phyloP scores from a whole-genome alignment of 2,797 vertebrate genomes.

The Champsocephalus esox region DNA sequence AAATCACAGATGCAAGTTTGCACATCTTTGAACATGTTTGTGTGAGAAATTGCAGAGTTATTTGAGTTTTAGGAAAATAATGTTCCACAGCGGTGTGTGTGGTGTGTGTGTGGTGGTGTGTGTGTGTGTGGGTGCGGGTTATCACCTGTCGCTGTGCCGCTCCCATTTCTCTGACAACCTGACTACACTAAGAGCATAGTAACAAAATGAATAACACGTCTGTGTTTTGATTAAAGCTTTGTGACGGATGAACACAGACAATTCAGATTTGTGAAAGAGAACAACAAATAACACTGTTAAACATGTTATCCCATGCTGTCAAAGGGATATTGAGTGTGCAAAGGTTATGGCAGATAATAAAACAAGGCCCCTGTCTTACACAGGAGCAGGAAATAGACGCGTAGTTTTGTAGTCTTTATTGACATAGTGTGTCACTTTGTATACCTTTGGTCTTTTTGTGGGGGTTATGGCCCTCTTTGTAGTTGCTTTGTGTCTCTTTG shows the following conservation, averaged over 20 bases:
- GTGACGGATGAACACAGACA: too few relatives aligned
- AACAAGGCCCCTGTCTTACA: too few relatives aligned
- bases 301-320: neutral
- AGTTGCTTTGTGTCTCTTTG: too few relatives aligned
- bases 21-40: neutral
- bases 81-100: neutral
- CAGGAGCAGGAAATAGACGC: too few relatives aligned
- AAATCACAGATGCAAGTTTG: too few relatives aligned
- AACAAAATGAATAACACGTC: slow-evolving; percentile 2
- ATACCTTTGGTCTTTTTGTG: too few relatives aligned
- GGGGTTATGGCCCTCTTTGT: too few relatives aligned
- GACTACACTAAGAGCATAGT: neutral
- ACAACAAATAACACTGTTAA: neutral
- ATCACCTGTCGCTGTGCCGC: slow-evolving; percentile 19
- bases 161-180: slow-evolving; percentile 24
- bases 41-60: neutral
- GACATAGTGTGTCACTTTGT: too few relatives aligned
- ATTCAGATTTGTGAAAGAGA: neutral
- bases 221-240: too few relatives aligned
- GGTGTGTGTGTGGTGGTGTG: too few relatives aligned
- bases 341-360: too few relatives aligned
- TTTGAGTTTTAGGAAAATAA: neutral
- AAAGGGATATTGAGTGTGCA: neutral
- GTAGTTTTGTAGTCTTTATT: too few relatives aligned
- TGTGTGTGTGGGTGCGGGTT: neutral